Evolutionary conservation across 2,888 invertebrate genomes (phyloP).

Genomic region (Tanytarsus gracilentus): DNA sequence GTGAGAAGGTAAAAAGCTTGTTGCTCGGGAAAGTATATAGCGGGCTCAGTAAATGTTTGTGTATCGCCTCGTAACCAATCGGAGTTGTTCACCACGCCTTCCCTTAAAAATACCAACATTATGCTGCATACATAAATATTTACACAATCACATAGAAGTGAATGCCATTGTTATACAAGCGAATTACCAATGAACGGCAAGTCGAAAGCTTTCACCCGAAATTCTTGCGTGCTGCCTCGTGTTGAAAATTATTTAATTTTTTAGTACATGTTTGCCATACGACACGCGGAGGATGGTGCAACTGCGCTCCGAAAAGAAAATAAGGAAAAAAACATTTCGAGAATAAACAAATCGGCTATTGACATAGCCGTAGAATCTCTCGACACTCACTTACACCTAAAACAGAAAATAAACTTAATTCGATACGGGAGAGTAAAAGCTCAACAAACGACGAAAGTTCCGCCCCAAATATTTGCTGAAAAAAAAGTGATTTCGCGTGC

Average conservation of each 20-base stretch:
- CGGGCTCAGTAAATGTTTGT: slow-evolving; percentile 23
- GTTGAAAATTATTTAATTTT: background rate
- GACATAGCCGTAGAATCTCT: no score
- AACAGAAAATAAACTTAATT: slow-evolving; percentile 17
- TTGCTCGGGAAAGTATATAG: no score
- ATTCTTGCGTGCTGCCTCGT: no score
- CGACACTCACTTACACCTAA: no score
- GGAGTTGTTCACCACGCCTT: background rate
- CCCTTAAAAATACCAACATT: slow-evolving; percentile 25
- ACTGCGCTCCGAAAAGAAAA: no score
- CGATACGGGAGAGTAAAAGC: background rate
- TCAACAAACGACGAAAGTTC: slow-evolving; percentile 20
- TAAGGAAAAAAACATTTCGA: no score
- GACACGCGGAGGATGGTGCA: no score
- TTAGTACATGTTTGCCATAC: no score
- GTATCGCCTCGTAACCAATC: slow-evolving; percentile 3
- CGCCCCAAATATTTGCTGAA: slow-evolving; percentile 28
- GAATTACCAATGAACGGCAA: slow-evolving; percentile 19
- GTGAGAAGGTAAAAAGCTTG: background rate
- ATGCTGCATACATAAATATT: slow-evolving; percentile 26
- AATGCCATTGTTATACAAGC: slow-evolving; percentile 22
- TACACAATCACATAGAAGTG: slow-evolving; percentile 25
- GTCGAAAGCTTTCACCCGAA: no score
- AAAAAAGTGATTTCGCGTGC: background rate
- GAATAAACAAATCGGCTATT: no score